These are phyloP conservation scores for Drosophila ogumai DNA, from an alignment of 1,140 invertebrate genomes.

Conservation along the genomic window DNA sequence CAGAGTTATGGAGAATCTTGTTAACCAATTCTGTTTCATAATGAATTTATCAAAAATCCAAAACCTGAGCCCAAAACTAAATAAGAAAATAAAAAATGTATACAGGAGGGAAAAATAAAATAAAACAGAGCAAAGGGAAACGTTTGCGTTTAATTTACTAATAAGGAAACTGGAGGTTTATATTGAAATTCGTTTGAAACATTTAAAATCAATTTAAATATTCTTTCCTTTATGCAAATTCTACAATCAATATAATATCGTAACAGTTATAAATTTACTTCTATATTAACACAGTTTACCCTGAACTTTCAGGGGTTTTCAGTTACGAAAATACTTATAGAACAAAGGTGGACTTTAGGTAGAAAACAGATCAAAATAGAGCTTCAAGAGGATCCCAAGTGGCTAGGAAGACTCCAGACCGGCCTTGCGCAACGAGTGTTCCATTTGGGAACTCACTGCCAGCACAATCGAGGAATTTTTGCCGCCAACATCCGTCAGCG, in stretches of 20 bases:
- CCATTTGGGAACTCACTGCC: background rate
- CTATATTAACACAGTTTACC: background rate
- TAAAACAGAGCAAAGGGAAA: slow-evolving; percentile 36
- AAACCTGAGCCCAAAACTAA: slow-evolving; percentile 51
- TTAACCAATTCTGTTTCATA: slow-evolving; percentile 69
- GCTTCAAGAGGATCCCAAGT: background rate
- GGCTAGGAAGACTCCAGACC: background rate
- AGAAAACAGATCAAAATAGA: background rate
- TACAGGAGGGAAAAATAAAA: slow-evolving; percentile 31
- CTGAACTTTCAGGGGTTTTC: background rate
- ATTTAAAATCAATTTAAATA: no score
- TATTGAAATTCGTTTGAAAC: no score
- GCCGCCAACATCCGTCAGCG: background rate
- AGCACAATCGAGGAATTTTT: background rate
- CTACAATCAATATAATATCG: background rate
- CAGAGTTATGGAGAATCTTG: slow-evolving; percentile 44
- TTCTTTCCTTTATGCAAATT: background rate
- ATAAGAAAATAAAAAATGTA: slow-evolving; percentile 12
- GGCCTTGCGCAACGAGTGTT: background rate
- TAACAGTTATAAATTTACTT: background rate
- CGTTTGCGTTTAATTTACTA: background rate
- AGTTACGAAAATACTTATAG: background rate
- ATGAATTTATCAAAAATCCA: slow-evolving; percentile 67
- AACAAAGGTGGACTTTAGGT: background rate
- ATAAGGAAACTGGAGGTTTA: background rate